phyloP scores from a whole-genome alignment of 1,140 invertebrate species.

The Zophobas atratus region DNA sequence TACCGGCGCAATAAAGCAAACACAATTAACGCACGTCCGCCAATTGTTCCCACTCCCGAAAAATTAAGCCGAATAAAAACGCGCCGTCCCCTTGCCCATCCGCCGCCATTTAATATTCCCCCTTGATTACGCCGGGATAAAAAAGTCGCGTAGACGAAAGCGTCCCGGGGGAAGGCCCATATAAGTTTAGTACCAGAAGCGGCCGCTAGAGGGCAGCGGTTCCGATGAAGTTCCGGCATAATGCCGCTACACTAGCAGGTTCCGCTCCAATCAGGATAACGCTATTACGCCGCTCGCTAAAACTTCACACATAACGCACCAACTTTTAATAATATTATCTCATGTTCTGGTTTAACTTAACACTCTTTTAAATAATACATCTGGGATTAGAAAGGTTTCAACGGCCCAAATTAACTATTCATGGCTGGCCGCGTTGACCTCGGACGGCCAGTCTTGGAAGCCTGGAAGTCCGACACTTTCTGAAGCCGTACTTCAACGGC shows the following conservation, averaged over 20 bases:
- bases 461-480: too few relatives aligned
- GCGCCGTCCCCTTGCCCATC: not conserved
- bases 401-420: constrained; percentile 32
- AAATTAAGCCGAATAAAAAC: not conserved
- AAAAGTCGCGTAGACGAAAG: constrained; percentile 16
- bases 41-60: too few relatives aligned
- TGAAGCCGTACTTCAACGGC: too few relatives aligned
- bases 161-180: constrained; percentile 14
- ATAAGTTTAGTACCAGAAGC: constrained; percentile 29
- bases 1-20: not conserved
- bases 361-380: constrained; percentile 43
- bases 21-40: not conserved
- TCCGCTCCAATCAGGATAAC: constrained; percentile 42
- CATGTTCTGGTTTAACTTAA: constrained; percentile 42
- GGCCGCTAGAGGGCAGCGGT: constrained; percentile 34
- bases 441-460: not conserved
- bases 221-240: constrained; percentile 39
- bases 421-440: constrained; percentile 3
- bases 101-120: constrained; percentile 15
- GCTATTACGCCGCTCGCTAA: constrained; percentile 36
- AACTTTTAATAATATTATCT: constrained; percentile 44
- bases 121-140: constrained; percentile 13
- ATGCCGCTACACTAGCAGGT: constrained; percentile 32
- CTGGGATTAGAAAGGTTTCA: constrained; percentile 36
- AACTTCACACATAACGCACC: constrained; percentile 42